These are phyloP conservation scores for Cromileptes altivelis DNA, from an alignment of 2,113 vertebrate species.

Conservation along the genomic window DNA sequence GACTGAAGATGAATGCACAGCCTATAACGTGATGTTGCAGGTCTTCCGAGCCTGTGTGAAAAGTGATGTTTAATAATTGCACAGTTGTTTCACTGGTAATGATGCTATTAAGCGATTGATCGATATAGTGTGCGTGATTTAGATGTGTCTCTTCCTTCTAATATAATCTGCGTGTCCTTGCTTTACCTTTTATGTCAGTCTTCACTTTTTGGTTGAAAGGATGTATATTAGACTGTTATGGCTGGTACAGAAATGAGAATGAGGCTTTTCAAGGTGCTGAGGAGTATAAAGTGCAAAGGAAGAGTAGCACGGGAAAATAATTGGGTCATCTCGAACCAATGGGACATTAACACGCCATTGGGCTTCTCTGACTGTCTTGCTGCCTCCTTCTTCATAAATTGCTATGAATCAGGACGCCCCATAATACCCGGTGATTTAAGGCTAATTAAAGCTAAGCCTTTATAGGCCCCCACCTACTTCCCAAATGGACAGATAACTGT, in stretches of 20 bases:
- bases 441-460: conserved; percentile 77
- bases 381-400: conserved; percentile 70
- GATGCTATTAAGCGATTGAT: conserved; percentile 33
- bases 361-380: conserved; percentile 70
- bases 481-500: conserved; percentile 48
- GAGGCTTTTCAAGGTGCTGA: conserved; percentile 63
- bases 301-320: conserved; percentile 77
- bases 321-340: conserved; percentile 82
- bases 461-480: conserved; percentile 54
- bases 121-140: conserved; percentile 33
- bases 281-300: conserved; percentile 70
- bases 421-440: conserved; percentile 74
- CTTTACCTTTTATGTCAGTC: conserved; percentile 45
- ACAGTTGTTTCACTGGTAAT: conserved; percentile 49
- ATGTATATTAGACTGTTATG: conserved; percentile 62
- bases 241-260: conserved; percentile 60
- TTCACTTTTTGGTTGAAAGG: conserved; percentile 31
- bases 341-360: conserved; percentile 82
- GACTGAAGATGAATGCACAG: neutral
- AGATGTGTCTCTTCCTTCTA: conserved; percentile 40
- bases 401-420: conserved; percentile 75
- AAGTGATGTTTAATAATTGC: conserved; percentile 42
- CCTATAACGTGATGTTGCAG: neutral
- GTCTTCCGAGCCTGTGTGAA: conserved; percentile 11
- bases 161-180: conserved; percentile 58